Base-by-base conservation (phyloP, 2,113 vertebrate species). In the Morone saxatilis region DNA sequence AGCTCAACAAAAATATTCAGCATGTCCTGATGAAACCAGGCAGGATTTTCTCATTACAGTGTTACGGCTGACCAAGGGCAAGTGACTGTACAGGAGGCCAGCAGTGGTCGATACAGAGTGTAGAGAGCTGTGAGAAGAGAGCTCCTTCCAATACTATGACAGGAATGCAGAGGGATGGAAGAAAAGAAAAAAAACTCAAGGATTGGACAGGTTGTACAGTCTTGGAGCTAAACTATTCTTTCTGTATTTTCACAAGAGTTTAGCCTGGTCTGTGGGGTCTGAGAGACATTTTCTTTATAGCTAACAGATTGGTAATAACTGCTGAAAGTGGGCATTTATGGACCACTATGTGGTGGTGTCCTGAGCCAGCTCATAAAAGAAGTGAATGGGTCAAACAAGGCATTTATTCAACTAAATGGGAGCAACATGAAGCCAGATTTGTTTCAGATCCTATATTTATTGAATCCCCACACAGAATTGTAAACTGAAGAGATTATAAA, bases 11-110 rank as follows among this genome's bases (percentile, higher is more conserved):
- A 84, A 87, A 80, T 56, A 83, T 61, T 73, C 68, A 78, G 41
- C 71, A n/a, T 70, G 67, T 66, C 53, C 66, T 51, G 68, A 80
- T 87, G 45, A 87, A 91, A 85, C 19, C 59, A 63, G 19, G 78
- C 61, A 83, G 73, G 70, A 81, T 75, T 90, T 86, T 82, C 66
- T 89, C 60, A 78, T 89, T 84, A 84, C 50, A 56, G 16, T 71
- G 59, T 82, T 62, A 73, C 31, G 61, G 56, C 66, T 76, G 75
- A 84, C 78, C 83, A 83, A 86, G 80, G 74, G 45, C 78, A 86
- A 79, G 70, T 66, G 79, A 83, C 60, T 79, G 74, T 80, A 77
- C 73, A 84, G 41, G 53, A 87, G 78, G 69, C 73, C 65, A 78
- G 81, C 60, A 86, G 22, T 40, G 56, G 77, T 75, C 70, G 74